Base-by-base conservation (phyloP, 2,888 invertebrate species). In the Lasioglossum morio region DNA sequence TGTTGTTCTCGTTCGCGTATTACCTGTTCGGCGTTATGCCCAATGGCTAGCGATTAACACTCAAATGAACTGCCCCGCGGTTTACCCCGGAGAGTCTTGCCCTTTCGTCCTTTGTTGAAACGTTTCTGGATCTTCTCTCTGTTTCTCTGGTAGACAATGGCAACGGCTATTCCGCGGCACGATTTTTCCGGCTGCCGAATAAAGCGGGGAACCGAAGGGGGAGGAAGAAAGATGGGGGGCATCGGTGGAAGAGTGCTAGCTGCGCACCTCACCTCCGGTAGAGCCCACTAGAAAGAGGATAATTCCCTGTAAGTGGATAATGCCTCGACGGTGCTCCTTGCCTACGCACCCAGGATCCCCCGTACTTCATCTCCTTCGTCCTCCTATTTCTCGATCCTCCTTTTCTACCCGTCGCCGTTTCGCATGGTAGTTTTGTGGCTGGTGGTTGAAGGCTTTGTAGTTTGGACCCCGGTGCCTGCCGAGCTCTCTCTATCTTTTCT, bases 291-390 rank as follows among this genome's bases (percentile, higher is more conserved):
- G 90, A 81, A 91, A 89, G 84, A 92, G 92, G 92, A 94, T 94
- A 94, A 94, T 94, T 94, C 92, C 92, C 92, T 92, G 91, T 94
- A 94, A 94, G 94, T 94, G 94, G 94, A 94, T 94, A 94, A 94
- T 94, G 92, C 91, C 91, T 90, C 87, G 88, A 90, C 90, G 89
- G 80, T 89, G 93, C 93, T 93, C 90, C 93, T 93, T 92, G 92
- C 91, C 92, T 93, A 94, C 93, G 93, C 93, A 93, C 86, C 82
- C 80, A 79, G 82, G 79, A 87, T 88, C 57, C 57, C 57, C 57
- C 87, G 81, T 87, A 57, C 86, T 84, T 72, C 69, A 53, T 78
- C 79, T 82, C 80, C 72, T 70, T 72, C 84, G 60, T 82, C 88
- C 73, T 72, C 76, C 81, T 81, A 57, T 77, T 75, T 77, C 83